A percentile compares a stretch with the other conserved stretches of the same genome.
Conservation (phyloP, 2,797 vertebrate genomes). For the Cynopterus sphinx region DNA sequence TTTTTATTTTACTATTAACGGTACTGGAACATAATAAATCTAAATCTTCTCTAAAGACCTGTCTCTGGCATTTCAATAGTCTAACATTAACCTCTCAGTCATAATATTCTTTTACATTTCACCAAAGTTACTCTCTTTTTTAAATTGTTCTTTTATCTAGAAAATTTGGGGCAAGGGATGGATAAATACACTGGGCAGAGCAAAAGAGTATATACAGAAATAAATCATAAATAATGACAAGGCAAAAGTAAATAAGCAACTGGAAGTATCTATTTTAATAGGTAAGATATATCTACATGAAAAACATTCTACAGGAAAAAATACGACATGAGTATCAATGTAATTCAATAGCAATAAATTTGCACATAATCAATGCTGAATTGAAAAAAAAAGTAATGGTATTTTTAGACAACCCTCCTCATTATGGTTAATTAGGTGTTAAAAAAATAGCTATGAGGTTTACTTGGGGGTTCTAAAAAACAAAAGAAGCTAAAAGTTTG, state of each 20-base stretch:
- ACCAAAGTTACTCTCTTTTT: neutral
- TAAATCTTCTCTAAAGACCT: neutral
- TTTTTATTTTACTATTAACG: constrained; percentile 9
- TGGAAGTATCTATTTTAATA: neutral
- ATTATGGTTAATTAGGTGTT: neutral
- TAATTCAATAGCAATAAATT: constrained; percentile 14
- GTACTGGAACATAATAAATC: neutral
- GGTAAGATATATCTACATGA: neutral
- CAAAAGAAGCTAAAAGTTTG: neutral
- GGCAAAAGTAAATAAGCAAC: neutral
- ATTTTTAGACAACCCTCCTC: constrained; percentile 16
- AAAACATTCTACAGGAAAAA: neutral
- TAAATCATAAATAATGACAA: neutral
- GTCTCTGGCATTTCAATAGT: neutral
- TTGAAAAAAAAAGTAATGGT: neutral
- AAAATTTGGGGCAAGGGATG: neutral
- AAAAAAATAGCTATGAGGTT: neutral
- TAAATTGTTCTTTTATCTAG: neutral
- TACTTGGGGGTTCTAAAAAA: constrained; percentile 35
- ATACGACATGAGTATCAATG: neutral
- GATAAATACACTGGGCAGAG: neutral
- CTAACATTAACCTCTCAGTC: neutral
- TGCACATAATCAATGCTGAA: neutral
- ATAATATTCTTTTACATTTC: constrained; percentile 12
- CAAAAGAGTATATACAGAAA: neutral